Evolutionary conservation across 1,140 invertebrate genomes (phyloP), one percentile per base, ranked within the genome.

Genomic region (Camponotus pennsylvanicus): DNA sequence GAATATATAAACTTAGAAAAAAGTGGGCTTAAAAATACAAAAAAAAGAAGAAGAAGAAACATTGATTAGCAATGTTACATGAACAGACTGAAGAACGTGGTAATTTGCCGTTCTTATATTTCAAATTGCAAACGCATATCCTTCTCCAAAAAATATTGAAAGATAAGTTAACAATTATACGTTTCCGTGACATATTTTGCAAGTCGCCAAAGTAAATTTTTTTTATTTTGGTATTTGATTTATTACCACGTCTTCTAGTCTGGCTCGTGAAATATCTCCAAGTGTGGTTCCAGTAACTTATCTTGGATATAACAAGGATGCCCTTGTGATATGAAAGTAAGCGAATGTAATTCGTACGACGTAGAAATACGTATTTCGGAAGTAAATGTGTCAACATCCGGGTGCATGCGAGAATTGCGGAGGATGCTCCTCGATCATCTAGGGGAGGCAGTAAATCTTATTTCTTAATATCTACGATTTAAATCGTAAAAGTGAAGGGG

Each of bases 41-140:
- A 75, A 83, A 75, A 73, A 83, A 88, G 34, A 57, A 34, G 40
- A 57, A 45, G 40, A 88, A 45, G 18, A 21, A 86, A 78, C 84
- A 87, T 88, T 80, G 69, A 88, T 85, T 86, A 88, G 89, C 90
- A 88, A 90, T 88, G 87, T 87, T 90, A 59, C 63, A 55, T 64
- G 88, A 55, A 27, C 73, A 86, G 87, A 89, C 85, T 42, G 82
- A 86, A 75, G 55, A 52, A 89, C 34, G 37, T 64, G 73, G 55
- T 61, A 55, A 73, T 61, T 73, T 73, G 32, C 37, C 52, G 32
- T 85, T 89, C 61, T 52, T 79, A 67, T 67, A 69, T 83, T 73
- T n/a, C 42, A 61, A 59, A 82, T 59, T 82, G 27, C 52, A 73
- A n/a, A 82, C 40, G 27, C 21, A 32, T 34, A n/a, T 73, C 18